A percentile compares a stretch with the other conserved stretches of the same genome.
Conservation (phyloP, 2,797 vertebrate genomes). For the Bryconaethiops microstoma region DNA sequence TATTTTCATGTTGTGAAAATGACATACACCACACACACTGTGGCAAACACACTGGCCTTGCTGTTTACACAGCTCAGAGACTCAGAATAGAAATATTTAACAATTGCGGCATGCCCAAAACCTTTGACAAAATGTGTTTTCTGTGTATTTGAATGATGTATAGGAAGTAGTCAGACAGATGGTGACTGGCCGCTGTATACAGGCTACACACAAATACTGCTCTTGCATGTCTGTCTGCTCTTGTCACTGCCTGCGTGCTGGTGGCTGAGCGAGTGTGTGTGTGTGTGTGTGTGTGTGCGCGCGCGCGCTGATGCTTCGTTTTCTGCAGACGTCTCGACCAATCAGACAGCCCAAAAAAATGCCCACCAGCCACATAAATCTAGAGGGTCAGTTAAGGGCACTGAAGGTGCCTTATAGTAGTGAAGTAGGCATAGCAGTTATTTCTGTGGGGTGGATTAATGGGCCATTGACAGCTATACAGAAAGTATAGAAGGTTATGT, state of each 20-base stretch:
- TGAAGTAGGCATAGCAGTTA: too few species aligned
- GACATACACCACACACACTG: background rate
- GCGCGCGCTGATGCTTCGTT: conserved; percentile 22
- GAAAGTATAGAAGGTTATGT: background rate
- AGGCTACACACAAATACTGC: conserved; percentile 43
- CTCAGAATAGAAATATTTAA: background rate
- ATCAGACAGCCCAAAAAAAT: background rate
- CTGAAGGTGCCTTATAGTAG: background rate
- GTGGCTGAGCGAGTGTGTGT: conserved; percentile 10
- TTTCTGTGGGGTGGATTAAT: background rate
- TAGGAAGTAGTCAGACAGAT: conserved; percentile 36
- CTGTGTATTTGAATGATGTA: conserved; percentile 5
- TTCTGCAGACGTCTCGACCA: conserved; percentile 19
- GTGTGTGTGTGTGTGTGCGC: conserved; percentile 25
- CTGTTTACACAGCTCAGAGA: background rate
- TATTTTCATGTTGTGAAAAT: too few species aligned
- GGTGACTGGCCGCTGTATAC: conserved; percentile 29
- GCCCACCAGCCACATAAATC: background rate
- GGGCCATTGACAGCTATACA: too few species aligned
- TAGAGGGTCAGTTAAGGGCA: background rate
- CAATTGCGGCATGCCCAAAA: too few species aligned
- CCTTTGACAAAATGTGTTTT: background rate
- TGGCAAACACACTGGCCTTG: background rate
- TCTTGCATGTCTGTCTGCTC: conserved; percentile 48
- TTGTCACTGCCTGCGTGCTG: conserved; percentile 22